Base-by-base conservation (phyloP, 1,140 invertebrate species). In the Holcopasites calliopsidis region DNA sequence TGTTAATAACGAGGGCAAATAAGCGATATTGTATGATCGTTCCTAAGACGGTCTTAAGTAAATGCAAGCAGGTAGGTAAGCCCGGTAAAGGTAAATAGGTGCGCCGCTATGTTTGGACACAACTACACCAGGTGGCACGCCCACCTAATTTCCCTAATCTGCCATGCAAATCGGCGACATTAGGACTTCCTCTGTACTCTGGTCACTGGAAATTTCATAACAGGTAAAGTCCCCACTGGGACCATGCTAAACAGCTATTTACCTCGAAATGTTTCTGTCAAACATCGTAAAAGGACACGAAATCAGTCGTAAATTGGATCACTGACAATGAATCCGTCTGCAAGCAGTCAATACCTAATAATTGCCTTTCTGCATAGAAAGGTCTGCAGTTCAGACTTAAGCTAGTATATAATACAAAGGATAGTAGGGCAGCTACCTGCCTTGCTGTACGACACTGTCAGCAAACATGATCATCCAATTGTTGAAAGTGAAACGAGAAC, bases 111-210 rank as follows among this genome's bases (percentile, higher is more conserved):
- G 77, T 86, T 89, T 88, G 74, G 70, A 80, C 80, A 87, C 85
- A 84, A 84, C 81, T 74, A 68, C 60, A 76, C 72, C 77, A 83
- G 79, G 79, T 84, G 85, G 79, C 78, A 88, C 72, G 74, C 57
- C 77, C 80, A 78, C 81, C 84, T 86, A 87, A 89, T 88, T 85
- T 88, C 75, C 80, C 82, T 86, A 89, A 89, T 88, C 84, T 78
- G 66, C 84, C 87, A 88, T 88, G 89, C 87, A 88, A 91, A 91
- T 90, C 82, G 82, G 42, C 49, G 62, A 79, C 81, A 88, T 90
- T 89, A 89, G 83, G 80, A 83, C 84, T 87, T 47, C 44, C 83
- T 86, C 82, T 88, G 88, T 50, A 86, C 84, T 87, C 83, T 76
- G 83, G 86, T 86, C 75, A 85, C 76, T 82, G 57, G 54, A 80